Base-by-base conservation (phyloP, 2,113 vertebrate genomes). In the Nothocercus nigrocapillus region DNA sequence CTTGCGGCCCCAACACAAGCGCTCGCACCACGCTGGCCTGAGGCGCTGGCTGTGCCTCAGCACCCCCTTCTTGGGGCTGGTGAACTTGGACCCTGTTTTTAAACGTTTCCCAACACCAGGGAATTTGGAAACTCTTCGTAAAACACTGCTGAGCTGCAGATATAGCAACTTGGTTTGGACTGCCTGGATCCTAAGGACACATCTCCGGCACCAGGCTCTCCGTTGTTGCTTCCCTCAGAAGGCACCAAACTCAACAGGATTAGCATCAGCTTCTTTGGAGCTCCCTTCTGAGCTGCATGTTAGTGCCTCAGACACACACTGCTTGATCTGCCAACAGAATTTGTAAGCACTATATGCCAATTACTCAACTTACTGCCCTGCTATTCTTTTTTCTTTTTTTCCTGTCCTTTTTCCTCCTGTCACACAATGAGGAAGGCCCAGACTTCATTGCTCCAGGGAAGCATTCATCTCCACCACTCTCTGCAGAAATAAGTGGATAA, bases 401-500 rank as follows among this genome's bases (percentile, higher is more conserved):
- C 61, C 44, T 22, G 21, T 28, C 27, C 27, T 18, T 93, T 95
- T 93, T 91, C 53, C 85, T 91, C 77, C 91, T 66, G 58, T 66
- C 84, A 53, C 53, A 58, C 90, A 84, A 74, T 58, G 81, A 95
- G 66, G 89, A 89, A 44, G 69, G 86, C 77, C 84, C 91, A 92
- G 84, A 84, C 40, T 38, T 86, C 94, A 82, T 93, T 94, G 82
- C 77, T 82, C 92, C 92, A 95, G 89, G 66, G 94, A 95, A 93
- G 81, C 66, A 84, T 82, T 84, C 92, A 32, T 84, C 77, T 74
- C 92, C 86, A 92, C 32, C 86, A 61, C 85, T 90, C 82, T 88
- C 88, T 77, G 59, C 76, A 94, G 91, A 85, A 85, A 88, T 72
- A 53, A 13, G 22, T 63, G 83, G 61, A 72, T 85, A 90, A 88